These are phyloP conservation scores for Notolabrus celidotus DNA, from an alignment of 2,797 vertebrate species.

Conservation along the genomic window DNA sequence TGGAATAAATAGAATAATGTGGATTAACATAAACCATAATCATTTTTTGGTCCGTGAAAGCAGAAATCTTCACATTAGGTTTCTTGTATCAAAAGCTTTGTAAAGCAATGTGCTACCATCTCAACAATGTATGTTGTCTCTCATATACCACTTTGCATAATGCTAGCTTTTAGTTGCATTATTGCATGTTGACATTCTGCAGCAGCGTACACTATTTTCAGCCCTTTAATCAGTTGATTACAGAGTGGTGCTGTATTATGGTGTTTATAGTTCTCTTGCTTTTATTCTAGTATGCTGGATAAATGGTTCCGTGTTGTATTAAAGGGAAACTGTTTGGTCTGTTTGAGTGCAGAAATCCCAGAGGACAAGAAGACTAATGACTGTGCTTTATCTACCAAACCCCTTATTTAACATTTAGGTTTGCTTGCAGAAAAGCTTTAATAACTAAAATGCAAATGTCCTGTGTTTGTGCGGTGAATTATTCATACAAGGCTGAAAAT, in stretches of 20 bases:
- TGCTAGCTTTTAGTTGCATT: not conserved
- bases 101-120: too few species aligned
- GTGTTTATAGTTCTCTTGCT: constrained; percentile 22
- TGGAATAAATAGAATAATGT: too few species aligned
- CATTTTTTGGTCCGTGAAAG: too few species aligned
- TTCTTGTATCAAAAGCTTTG: too few species aligned
- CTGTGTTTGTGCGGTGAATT: constrained; percentile 45
- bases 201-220: constrained; percentile 14
- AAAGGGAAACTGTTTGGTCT: constrained; percentile 9
- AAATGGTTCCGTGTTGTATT: constrained; percentile 22
- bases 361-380: constrained; percentile 28
- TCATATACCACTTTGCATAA: too few species aligned
- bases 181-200: constrained; percentile 9
- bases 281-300: constrained; percentile 20
- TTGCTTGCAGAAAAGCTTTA: constrained; percentile 35
- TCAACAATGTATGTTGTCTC: too few species aligned
- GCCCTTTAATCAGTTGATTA: constrained; percentile 22
- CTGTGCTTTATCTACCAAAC: constrained; percentile 33
- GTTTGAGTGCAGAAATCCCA: constrained; percentile 15
- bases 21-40: too few species aligned
- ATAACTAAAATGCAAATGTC: constrained; percentile 53
- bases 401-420: constrained; percentile 45
- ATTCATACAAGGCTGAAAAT: constrained; percentile 35
- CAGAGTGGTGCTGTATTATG: constrained; percentile 6
- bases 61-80: too few species aligned